These are phyloP conservation scores for Campylomormyrus tamandua DNA, from an alignment of 2,113 vertebrate species.

Conservation along the genomic window DNA sequence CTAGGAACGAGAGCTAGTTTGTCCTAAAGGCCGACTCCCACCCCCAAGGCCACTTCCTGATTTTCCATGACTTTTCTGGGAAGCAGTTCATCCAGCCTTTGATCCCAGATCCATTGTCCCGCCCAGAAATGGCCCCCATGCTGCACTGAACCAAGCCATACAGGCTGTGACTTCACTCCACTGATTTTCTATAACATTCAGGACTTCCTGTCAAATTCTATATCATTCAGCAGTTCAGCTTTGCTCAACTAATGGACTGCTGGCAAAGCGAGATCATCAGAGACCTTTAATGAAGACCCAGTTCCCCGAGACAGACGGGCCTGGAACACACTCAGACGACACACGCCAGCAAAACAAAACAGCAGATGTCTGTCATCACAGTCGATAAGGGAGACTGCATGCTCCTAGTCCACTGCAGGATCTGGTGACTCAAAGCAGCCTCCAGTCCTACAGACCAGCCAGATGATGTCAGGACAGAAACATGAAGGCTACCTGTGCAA, in stretches of 20 bases:
- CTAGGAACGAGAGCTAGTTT: not conserved
- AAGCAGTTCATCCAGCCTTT: slow-evolving; percentile 3
- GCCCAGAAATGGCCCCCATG: not conserved
- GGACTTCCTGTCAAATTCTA: not conserved
- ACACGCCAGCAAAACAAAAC: not conserved
- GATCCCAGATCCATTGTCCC: not conserved
- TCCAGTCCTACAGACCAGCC: slow-evolving; percentile 34
- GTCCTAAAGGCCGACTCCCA: not conserved
- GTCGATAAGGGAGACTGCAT: not conserved
- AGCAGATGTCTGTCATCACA: not conserved
- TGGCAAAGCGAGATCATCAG: not conserved
- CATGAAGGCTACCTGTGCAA: slow-evolving; percentile 42
- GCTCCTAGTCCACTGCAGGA: not conserved
- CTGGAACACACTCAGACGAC: not conserved
- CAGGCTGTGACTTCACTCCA: not conserved
- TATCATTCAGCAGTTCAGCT: not conserved
- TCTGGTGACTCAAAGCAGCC: not conserved
- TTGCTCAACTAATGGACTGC: not conserved
- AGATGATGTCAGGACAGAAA: slow-evolving; percentile 54
- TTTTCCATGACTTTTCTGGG: not conserved
- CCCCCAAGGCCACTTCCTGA: not conserved
- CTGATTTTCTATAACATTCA: slow-evolving; percentile 8
- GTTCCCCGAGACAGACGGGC: not conserved
- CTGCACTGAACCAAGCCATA: not conserved
- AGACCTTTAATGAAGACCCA: not conserved